Evolutionary conservation across 1,140 invertebrate genomes (phyloP).

Genomic region (Scaptomyza pallida): DNA sequence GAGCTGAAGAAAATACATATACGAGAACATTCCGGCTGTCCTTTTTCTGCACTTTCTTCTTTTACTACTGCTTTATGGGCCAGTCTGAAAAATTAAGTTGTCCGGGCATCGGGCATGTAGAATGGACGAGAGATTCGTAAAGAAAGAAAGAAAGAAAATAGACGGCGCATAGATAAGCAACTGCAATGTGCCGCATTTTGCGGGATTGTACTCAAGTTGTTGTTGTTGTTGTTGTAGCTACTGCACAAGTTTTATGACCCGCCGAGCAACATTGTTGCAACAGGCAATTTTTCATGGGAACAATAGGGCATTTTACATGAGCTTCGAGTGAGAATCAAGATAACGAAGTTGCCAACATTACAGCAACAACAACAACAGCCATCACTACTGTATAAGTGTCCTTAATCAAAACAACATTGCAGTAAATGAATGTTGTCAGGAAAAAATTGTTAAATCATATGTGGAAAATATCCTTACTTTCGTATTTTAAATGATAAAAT

Average conservation of each 20-base stretch:
- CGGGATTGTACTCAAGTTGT: conserved; percentile 14
- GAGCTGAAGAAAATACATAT: not conserved
- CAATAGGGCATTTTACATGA: conserved; percentile 44
- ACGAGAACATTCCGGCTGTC: not conserved
- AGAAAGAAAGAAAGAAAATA: conserved; percentile 51
- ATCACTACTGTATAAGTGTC: not conserved
- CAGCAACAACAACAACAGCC: not conserved
- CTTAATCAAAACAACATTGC: conserved; percentile 3
- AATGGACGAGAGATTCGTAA: too few species aligned
- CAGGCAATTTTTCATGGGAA: conserved; percentile 72
- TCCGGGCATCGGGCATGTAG: not conserved
- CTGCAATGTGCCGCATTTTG: conserved; percentile 67
- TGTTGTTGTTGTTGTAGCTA: conserved; percentile 12
- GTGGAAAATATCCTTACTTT: too few species aligned
- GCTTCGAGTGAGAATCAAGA: not conserved
- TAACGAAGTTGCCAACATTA: not conserved
- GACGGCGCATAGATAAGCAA: conserved; percentile 73
- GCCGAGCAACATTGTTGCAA: conserved; percentile 70
- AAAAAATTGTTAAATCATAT: not conserved
- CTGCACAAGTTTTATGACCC: conserved; percentile 69
- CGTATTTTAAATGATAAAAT: too few species aligned
- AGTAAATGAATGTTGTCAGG: not conserved
- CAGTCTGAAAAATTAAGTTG: conserved; percentile 64
- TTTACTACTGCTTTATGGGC: conserved; percentile 47
- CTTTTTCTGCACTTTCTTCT: not conserved